A percentile compares a stretch with the other conserved stretches of the same genome.
These are phyloP conservation scores for Phoxinus phoxinus DNA, from an alignment of 2,113 vertebrate species.

Conservation along the genomic window DNA sequence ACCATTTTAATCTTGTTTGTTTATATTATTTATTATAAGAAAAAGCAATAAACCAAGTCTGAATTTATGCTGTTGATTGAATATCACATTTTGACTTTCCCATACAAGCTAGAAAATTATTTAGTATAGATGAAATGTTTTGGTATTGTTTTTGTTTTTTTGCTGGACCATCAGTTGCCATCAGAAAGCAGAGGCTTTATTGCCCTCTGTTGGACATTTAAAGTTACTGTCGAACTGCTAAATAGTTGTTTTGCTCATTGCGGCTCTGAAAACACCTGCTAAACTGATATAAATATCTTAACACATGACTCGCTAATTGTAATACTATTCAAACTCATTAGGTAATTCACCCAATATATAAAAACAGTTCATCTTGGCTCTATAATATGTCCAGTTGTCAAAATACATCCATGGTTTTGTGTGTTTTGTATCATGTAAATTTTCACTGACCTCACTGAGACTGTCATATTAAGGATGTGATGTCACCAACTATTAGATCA, in stretches of 20 bases:
- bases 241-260: not conserved
- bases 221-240: not conserved
- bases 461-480: slow-evolving; percentile 10
- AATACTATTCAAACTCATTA: not conserved
- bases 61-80: slow-evolving; percentile 9
- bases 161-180: not conserved
- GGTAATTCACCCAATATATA: not conserved
- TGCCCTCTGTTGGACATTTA: slow-evolving; percentile 71
- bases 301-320: not conserved
- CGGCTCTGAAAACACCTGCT: not conserved
- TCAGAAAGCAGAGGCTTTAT: slow-evolving; percentile 20
- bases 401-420: slow-evolving; percentile 14
- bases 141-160: not conserved
- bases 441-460: not conserved
- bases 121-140: not conserved
- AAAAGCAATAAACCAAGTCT: slow-evolving; percentile 73
- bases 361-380: not conserved
- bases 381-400: slow-evolving; percentile 8
- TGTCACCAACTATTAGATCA: not conserved
- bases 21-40: slow-evolving; percentile 79
- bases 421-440: not conserved
- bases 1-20: slow-evolving; percentile 64
- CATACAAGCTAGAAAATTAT: not conserved
- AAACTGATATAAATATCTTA: not conserved
- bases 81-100: not conserved